Conservation (phyloP, 2,113 vertebrate species). For the Thinocorus orbignyianus region DNA sequence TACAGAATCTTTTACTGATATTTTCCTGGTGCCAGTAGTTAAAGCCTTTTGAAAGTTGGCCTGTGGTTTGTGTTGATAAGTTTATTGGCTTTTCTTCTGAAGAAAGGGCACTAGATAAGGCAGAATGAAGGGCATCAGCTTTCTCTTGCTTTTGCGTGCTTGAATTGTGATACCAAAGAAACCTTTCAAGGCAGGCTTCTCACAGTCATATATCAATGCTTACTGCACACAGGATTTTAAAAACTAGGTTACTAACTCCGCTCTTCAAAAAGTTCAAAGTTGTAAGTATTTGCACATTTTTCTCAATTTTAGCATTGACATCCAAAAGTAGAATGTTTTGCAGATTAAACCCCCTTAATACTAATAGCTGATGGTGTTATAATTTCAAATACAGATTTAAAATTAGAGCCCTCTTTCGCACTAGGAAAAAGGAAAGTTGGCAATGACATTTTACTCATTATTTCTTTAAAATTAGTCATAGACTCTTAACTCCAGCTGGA, state of each 20-base stretch:
- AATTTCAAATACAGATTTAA: conserved; percentile 22
- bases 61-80: conserved; percentile 45
- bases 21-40: conserved; percentile 16
- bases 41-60: conserved; percentile 35
- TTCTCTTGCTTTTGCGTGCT: conserved; percentile 9
- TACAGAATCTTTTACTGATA: neutral
- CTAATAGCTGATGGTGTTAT: neutral
- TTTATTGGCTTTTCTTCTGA: conserved; percentile 49
- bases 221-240: neutral
- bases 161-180: neutral
- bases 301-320: neutral
- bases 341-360: neutral
- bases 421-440: conserved; percentile 19
- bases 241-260: neutral
- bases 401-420: conserved; percentile 29
- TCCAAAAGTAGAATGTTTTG: neutral
- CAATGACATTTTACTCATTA: conserved; percentile 26
- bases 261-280: neutral
- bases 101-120: conserved; percentile 51
- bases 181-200: neutral
- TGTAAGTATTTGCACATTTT: neutral
- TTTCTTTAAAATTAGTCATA: conserved; percentile 44
- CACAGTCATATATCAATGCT: neutral
- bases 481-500: conserved; percentile 32
- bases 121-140: conserved; percentile 47